Evolutionary conservation across 2,113 vertebrate genomes (phyloP), one percentile per base, ranked within the genome.

Genomic region (Brachionichthys hirsutus): DNA sequence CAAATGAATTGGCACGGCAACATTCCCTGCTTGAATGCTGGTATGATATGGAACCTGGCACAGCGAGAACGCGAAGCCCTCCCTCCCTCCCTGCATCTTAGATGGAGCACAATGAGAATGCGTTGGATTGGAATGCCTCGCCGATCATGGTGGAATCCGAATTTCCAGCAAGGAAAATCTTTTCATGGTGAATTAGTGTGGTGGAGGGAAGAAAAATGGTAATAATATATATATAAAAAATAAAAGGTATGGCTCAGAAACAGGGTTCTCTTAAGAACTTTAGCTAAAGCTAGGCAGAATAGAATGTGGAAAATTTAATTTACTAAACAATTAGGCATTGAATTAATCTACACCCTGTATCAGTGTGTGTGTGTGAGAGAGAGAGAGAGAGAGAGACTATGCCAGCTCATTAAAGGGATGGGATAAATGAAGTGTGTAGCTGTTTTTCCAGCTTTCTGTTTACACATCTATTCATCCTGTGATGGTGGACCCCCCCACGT

Each of bases 111-210:
- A 98, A 97, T 97, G 94, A 93, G 92, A 97, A 95, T 91, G 94
- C 94, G 94, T 92, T 92, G 94, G 95, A 93, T 95, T 91, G 94
- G 95, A 98, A 99, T 97, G 95, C 94, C 93, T 98, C 94, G 94
- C 92, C 92, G 95, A 98, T 98, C 97, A 97, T 94, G 96, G 96
- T 83, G 87, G 94, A 97, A 97, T 98, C 94, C 94, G 94, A 96
- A 96, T 99, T 97, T 98, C 95, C 95, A 97, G 94, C 95, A 95
- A 97, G 96, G 94, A 97, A 97, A 98, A 98, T 97, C 96, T 99
- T 97, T 98, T 99, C 96, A 98, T 92, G 95, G 94, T 88, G 94
- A 98, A 98, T 99, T 97, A 98, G 94, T 53, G 93, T 93, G 93
- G 92, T 89, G 92, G 92, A 94, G 93, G 92, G 94, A 94, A 75